These are phyloP conservation scores for Leucoma salicis DNA, from an alignment of 2,888 invertebrate genomes.

Conservation along the genomic window DNA sequence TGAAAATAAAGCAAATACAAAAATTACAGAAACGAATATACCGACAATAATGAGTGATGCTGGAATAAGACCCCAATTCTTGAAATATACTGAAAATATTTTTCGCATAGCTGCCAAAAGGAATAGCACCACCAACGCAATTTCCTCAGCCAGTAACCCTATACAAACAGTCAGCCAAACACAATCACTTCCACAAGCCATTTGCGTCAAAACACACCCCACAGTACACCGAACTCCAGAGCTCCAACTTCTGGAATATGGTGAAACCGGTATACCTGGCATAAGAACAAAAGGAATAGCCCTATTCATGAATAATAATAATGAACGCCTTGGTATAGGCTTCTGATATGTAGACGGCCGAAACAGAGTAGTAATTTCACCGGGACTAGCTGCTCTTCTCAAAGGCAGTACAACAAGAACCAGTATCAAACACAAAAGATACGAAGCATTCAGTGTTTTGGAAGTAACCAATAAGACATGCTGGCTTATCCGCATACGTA, in stretches of 20 bases:
- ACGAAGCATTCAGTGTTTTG: background rate
- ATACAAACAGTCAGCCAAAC: background rate
- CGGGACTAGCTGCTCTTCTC: background rate
- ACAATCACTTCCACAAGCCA: background rate
- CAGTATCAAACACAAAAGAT: background rate
- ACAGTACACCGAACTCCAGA: background rate
- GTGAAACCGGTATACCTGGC: background rate
- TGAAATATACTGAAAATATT: background rate
- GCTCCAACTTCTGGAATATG: background rate
- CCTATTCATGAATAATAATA: background rate
- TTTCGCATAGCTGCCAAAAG: background rate
- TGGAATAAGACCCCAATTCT: background rate
- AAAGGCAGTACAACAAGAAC: background rate
- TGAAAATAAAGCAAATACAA: background rate
- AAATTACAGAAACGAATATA: background rate
- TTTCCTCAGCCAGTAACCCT: too few species aligned
- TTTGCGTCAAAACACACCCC: background rate
- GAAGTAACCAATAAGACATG: background rate
- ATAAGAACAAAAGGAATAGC: background rate
- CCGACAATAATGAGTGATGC: background rate
- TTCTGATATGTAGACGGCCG: background rate
- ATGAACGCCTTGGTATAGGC: background rate
- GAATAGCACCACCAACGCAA: background rate
- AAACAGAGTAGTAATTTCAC: background rate
- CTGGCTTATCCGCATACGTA: background rate